A percentile compares a stretch with the other conserved stretches of the same genome.
These are phyloP conservation scores for Neodiprion virginianus DNA, from an alignment of 1,140 invertebrate genomes.

Conservation along the genomic window DNA sequence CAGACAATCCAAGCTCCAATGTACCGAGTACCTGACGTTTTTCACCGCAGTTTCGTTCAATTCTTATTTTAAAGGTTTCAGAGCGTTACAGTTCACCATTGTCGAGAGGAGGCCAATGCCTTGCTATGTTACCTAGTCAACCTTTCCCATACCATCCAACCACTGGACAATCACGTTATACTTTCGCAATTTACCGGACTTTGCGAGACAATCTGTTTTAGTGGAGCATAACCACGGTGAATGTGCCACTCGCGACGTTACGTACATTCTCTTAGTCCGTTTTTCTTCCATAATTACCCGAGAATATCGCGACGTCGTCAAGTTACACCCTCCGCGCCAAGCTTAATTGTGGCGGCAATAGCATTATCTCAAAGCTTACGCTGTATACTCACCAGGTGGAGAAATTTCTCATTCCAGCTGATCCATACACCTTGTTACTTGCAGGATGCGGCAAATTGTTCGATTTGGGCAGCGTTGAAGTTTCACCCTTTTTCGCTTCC, in stretches of 20 bases:
- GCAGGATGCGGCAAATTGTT: no score
- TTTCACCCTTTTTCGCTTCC: neutral
- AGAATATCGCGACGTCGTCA: no score
- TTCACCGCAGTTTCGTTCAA: conserved; percentile 9
- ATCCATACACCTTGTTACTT: no score
- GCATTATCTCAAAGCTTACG: no score
- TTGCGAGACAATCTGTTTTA: conserved; percentile 9
- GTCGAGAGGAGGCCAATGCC: conserved; percentile 13
- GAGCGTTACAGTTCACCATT: conserved; percentile 48
- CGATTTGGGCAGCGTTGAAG: no score
- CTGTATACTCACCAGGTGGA: no score
- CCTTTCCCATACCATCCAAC: neutral
- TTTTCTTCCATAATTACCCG: neutral
- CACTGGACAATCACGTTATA: neutral
- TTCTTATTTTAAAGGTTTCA: conserved; percentile 38
- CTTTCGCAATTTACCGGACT: neutral
- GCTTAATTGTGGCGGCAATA: no score
- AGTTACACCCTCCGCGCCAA: no score
- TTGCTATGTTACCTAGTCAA: neutral
- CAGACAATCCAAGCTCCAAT: conserved; percentile 24
- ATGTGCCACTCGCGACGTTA: conserved; percentile 6
- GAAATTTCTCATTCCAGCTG: no score
- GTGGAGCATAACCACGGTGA: conserved; percentile 14
- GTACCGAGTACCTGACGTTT: neutral
- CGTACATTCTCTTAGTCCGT: neutral